Evolutionary conservation across 1,140 invertebrate genomes (phyloP), one percentile per base, ranked within the genome.

Genomic region (Neotoxoptera formosana): DNA sequence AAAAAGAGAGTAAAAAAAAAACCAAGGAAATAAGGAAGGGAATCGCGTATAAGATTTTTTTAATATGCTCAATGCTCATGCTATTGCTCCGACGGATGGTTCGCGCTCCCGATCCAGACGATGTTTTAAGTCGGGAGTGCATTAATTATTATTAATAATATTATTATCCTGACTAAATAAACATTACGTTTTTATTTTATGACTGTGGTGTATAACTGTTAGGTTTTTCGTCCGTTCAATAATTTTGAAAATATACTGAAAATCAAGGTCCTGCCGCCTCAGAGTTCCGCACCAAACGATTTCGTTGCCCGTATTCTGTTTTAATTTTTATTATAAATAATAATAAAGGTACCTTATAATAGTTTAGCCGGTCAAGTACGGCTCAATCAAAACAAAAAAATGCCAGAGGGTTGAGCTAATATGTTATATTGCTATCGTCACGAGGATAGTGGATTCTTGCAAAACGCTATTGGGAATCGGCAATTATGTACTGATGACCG

Each of bases 1-100:
- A 83, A 83, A 53, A 81, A 83, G 76, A 91, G 60, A 34, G 9
- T 41, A n/a, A 91, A 51, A 91, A 41, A 76, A 67, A 76, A 34
- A 90, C 30, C 4, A 7, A n/a, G 60, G 30, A 76, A 76, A 76
- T n/a, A 76, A 76, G 60, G 53, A 60, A 90, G 53, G 89, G 89
- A 90, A 90, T 67, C 30, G 36, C 53, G 25, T 41, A 7, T 41
- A 89, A n/a, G 36, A 90, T 90, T 51, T 88, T 84, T 83, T 83
- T 83, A 36, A 23, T 1, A 41, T 84, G 36, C 83, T 41, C 23
- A 9, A 84, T 30, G 89, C 36, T 41, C 53, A 45, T 67, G 53
- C 25, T 36, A 90, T 60, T 60, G 88, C 53, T 41, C 88, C 34
- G 53, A 6, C 41, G 8, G 51, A 25, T n/a, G 84, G 60, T n/a